Conservation (phyloP, 2,797 vertebrate species). For the Epinephelus malabaricus region DNA sequence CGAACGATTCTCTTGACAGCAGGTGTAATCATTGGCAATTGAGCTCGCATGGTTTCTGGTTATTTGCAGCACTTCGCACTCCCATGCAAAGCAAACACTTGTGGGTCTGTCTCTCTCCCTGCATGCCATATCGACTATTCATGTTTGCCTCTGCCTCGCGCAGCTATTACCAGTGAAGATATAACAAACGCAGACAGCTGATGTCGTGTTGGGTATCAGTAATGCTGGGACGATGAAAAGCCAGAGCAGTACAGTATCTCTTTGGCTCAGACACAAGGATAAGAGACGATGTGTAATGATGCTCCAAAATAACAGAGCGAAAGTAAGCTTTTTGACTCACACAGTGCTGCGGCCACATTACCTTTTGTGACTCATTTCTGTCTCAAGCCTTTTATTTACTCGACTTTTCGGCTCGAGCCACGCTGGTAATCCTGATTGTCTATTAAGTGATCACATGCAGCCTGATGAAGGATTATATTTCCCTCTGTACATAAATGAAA, state of each 20-base stretch:
- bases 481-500: constrained; percentile 6
- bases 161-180: constrained; percentile 36
- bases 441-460: constrained; percentile 47
- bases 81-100: constrained; percentile 51
- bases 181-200: constrained; percentile 58
- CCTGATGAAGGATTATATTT: constrained; percentile 34
- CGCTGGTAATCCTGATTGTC: constrained; percentile 15
- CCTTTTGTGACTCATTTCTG: constrained; percentile 50
- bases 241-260: constrained; percentile 25
- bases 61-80: constrained; percentile 48
- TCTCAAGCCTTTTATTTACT: constrained; percentile 44
- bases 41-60: constrained; percentile 44
- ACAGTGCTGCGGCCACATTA: constrained; percentile 23
- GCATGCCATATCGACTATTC: constrained; percentile 41
- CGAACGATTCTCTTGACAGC: constrained; percentile 51
- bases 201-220: constrained; percentile 57
- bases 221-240: constrained; percentile 55
- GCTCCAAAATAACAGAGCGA: constrained; percentile 47
- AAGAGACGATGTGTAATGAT: constrained; percentile 52
- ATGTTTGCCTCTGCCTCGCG: constrained; percentile 51
- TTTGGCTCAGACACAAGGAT: constrained; percentile 40
- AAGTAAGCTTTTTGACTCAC: constrained; percentile 50
- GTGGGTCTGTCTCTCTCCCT: constrained; percentile 33
- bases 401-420: constrained; percentile 22
- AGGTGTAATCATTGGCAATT: constrained; percentile 64